These are phyloP conservation scores for Cladorhizidae sp. DNA, from an alignment of 37 sponge, comb jelly and placozoan species.

Conservation along the genomic window DNA sequence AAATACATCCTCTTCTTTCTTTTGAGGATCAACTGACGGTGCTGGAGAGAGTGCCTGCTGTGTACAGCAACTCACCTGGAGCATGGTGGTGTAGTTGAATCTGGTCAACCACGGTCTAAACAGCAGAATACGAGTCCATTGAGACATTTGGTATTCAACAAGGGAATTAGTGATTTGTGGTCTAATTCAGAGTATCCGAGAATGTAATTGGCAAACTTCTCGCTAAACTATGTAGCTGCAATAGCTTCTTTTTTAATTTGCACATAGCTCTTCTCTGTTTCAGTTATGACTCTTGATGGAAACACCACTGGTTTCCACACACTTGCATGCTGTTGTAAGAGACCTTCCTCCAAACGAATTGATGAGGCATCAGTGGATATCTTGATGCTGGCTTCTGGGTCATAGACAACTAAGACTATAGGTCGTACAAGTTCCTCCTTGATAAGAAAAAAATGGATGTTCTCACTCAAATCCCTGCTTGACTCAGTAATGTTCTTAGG, in stretches of 20 bases:
- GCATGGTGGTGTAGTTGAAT: constrained; percentile 43
- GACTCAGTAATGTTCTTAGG: too few relatives aligned
- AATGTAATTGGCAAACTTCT: constrained; percentile 35
- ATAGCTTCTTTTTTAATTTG: constrained; percentile 54
- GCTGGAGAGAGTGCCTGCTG: constrained; percentile 57
- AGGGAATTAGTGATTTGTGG: too few relatives aligned
- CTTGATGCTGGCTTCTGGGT: constrained; percentile 19
- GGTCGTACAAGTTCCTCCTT: constrained; percentile 39
- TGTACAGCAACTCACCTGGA: constrained; percentile 35
- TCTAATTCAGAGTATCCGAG: constrained; percentile 37
- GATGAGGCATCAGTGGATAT: constrained; percentile 47
- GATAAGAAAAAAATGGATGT: too few relatives aligned
- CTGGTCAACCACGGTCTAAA: constrained; percentile 38
- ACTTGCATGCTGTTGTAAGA: constrained; percentile 5
- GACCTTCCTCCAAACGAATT: constrained; percentile 27
- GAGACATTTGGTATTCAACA: constrained; percentile 27
- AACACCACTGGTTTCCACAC: constrained; percentile 53
- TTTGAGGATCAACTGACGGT: constrained; percentile 5
- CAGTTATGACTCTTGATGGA: constrained; percentile 42
- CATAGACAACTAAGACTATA: constrained; percentile 37
- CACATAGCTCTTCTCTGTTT: constrained; percentile 34
- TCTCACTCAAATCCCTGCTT: too few relatives aligned
- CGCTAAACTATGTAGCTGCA: constrained; percentile 29
- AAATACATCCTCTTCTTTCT: too few relatives aligned
- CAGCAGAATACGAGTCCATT: constrained; percentile 27